Conservation (phyloP, 2,797 vertebrate species). For the Setipinna tenuifilis region DNA sequence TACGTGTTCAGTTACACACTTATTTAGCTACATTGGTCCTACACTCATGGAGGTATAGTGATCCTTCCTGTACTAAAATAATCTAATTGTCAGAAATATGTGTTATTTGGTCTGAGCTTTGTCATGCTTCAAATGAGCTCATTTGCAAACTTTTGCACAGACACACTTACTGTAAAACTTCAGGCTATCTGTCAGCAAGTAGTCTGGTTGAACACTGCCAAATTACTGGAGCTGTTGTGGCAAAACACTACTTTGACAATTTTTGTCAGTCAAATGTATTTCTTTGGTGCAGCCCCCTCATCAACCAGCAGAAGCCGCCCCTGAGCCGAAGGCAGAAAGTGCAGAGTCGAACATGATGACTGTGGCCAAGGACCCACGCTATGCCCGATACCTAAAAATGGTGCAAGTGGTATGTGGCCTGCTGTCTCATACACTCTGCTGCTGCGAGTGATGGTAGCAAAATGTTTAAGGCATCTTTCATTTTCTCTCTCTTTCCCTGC, state of each 20-base stretch:
- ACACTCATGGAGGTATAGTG: too few species aligned
- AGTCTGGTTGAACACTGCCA: background rate
- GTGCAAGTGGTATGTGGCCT: constrained; percentile 91
- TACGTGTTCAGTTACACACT: too few species aligned
- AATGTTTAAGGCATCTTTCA: too few species aligned
- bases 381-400: constrained; percentile 97
- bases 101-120: too few species aligned
- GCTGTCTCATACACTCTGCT: background rate
- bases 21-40: too few species aligned
- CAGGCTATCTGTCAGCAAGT: background rate
- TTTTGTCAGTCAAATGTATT: background rate
- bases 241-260: background rate
- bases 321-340: constrained; percentile 72
- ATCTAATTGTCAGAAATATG: too few species aligned
- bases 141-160: background rate
- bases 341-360: constrained; percentile 81
- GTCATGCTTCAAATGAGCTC: background rate
- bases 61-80: too few species aligned
- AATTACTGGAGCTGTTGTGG: background rate
- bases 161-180: background rate
- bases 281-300: constrained; percentile 61
- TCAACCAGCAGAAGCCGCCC: constrained; percentile 67
- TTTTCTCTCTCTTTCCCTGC: too few species aligned
- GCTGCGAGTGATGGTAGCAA: too few species aligned
- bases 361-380: constrained; percentile 92